Evolutionary conservation across 2,113 vertebrate species (phyloP), one percentile per base, ranked within the genome.

Genomic region (Condylura cristata): DNA sequence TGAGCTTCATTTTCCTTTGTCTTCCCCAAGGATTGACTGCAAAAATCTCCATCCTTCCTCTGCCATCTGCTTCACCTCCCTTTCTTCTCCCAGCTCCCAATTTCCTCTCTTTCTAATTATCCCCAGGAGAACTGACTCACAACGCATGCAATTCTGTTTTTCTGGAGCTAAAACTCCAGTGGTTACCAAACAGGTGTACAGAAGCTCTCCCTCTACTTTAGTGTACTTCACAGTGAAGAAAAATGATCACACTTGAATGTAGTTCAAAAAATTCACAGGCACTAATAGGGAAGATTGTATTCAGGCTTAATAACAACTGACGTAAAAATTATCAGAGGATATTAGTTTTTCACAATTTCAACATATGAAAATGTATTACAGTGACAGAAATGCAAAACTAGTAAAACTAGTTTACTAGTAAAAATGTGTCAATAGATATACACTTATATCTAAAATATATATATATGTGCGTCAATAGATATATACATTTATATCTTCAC

Each of bases 71-170:
- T 96, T 83, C 80, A 95, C 84, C 92, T 91, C 95, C 66, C 48
- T 66, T 75, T 93, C 81, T 91, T 90, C 51, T 65, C 84, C 96
- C 90, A 65, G 60, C 90, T 94, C 76, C 87, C 93, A 68, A 34
- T 84, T 96, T 96, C 92, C 90, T 95, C 78, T 92, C 89, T 86
- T 93, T 60, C 91, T 96, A 91, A 97, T 96, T 96, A 93, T 80
- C 90, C 76, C 88, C 84, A 81, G 89, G 83, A 94, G 90, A 91
- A 96, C 46, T 91, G 95, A 97, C 91, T 97, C 96, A 96, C 66
- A 84, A 81, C 58, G 65, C 70, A 87, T 3, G 1, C 53, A 28
- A 46, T 63, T 96, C 44, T 96, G 87, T 87, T 86, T 96, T 76
- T 51, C 93, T 91, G 85, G 79, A 94, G 92, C 89, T 44, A 22